Evolutionary conservation across 1,140 invertebrate species (phyloP), one percentile per base, ranked within the genome.

Genomic region (Samia ricini): DNA sequence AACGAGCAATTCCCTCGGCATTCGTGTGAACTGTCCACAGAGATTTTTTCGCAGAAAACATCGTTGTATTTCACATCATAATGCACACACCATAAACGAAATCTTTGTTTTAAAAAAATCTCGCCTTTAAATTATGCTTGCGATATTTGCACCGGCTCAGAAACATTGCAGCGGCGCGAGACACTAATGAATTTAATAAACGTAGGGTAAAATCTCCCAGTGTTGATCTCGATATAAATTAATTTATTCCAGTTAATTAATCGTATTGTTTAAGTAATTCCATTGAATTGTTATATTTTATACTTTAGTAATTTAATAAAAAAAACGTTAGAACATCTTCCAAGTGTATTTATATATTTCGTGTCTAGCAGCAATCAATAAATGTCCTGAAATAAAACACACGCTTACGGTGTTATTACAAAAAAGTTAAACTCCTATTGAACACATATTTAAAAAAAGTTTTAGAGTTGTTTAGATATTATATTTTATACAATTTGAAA

Each of bases 161-260:
- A 29, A 56, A 42, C 52, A 57, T n/a, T 3, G 21, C 22, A 3
- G 20, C 8, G 4, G 7, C n/a, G 22, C 19, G 20, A 22, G 7
- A 50, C 49, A 26, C 42, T 56, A 65, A 57, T 61, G 59, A 65
- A 65, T 65, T 65, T 61, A 56, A 57, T 61, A 50, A 60, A 65
- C 56, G 33, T 55, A 55, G 51, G 56, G 56, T 58, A 10, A 64
- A 19, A 58, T 22, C 20, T 21, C 23, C 48, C 5, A 21, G 18
- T 55, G 24, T 49, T 3, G 51, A 24, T 12, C 3, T 10, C 15
- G 10, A 22, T 1, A 55, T 24, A 55, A n/a, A 23, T 52, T 21
- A 20, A 21, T 52, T 52, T 6, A 7, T 12, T 21, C 2, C 4
- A 19, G 50, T 10, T 22, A 19, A 50, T 18, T 50, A 12, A 7